Percentiles rank a stretch among this genome's conserved stretches.
Conservation (phyloP, 2,888 invertebrate genomes). For the Nymphalis urticae region DNA sequence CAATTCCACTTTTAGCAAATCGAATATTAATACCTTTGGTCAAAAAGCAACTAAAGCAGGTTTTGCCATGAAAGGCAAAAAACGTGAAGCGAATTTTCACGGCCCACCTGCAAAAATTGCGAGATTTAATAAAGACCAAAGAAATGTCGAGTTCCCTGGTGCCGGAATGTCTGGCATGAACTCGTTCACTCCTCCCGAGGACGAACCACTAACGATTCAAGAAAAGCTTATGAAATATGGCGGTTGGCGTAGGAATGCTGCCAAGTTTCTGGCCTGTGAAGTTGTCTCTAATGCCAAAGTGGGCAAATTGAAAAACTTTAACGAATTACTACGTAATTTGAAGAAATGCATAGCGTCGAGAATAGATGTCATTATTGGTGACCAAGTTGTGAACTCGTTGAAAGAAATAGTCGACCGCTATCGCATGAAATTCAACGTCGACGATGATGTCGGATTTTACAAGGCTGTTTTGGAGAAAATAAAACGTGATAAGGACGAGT, state of each 20-base stretch:
- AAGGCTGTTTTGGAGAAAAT: slow-evolving; percentile 32
- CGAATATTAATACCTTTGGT: slow-evolving; percentile 16
- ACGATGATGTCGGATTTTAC: slow-evolving; percentile 31
- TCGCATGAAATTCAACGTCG: slow-evolving; percentile 29
- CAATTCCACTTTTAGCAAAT: slow-evolving; percentile 22
- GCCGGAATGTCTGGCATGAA: not conserved
- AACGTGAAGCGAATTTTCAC: not conserved
- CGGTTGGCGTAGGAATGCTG: slow-evolving; percentile 27
- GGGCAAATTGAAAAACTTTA: not conserved
- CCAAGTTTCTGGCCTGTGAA: slow-evolving; percentile 26
- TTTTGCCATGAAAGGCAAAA: not conserved
- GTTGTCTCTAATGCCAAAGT: slow-evolving; percentile 18
- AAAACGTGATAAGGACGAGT: slow-evolving; percentile 20
- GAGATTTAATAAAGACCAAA: not conserved
- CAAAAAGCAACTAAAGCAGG: not conserved
- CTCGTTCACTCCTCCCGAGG: not conserved
- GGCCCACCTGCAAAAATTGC: not conserved
- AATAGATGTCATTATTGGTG: slow-evolving; percentile 41
- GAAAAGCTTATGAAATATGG: slow-evolving; percentile 4
- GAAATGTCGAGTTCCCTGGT: not conserved
- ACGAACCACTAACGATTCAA: not conserved
- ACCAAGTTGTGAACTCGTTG: slow-evolving; percentile 18
- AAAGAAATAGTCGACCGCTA: slow-evolving; percentile 37
- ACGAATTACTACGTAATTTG: slow-evolving; percentile 24
- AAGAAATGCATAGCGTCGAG: slow-evolving; percentile 41